A percentile compares a stretch with the other conserved stretches of the same genome.
phyloP scores from a whole-genome alignment of 2,797 vertebrate genomes.

The Crossoptilon crossoptilon region DNA sequence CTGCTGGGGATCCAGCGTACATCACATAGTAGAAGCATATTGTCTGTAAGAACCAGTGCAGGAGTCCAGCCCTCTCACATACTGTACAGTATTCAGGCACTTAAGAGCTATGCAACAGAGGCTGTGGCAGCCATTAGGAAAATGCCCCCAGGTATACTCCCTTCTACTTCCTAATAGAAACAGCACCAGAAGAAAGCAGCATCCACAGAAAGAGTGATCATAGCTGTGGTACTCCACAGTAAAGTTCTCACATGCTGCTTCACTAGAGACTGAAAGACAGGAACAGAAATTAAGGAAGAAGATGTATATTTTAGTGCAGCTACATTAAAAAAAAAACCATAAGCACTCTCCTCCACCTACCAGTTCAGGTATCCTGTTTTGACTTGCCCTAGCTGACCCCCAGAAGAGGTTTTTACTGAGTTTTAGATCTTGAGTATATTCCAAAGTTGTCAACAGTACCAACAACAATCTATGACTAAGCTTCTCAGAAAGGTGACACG shows the following conservation, averaged over 20 bases:
- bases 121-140: not conserved
- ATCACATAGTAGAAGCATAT: not conserved
- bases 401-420: not conserved
- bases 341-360: not conserved
- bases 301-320: not conserved
- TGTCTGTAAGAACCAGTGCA: not conserved
- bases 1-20: not conserved
- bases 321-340: not conserved
- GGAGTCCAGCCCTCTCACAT: not conserved
- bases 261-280: not conserved
- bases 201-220: not conserved
- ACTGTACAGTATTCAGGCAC: rapidly evolving
- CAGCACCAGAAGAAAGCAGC: not conserved
- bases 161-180: not conserved
- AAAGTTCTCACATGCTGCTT: not conserved
- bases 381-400: not conserved
- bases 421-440: not conserved
- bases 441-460: not conserved
- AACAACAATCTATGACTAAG: not conserved
- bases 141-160: not conserved
- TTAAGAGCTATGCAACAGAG: not conserved
- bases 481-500: not conserved
- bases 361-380: not conserved
- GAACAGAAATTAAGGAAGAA: not conserved
- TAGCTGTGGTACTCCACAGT: not conserved